Conservation (phyloP, 2,888 invertebrate species). For the Tipula helvola region DNA sequence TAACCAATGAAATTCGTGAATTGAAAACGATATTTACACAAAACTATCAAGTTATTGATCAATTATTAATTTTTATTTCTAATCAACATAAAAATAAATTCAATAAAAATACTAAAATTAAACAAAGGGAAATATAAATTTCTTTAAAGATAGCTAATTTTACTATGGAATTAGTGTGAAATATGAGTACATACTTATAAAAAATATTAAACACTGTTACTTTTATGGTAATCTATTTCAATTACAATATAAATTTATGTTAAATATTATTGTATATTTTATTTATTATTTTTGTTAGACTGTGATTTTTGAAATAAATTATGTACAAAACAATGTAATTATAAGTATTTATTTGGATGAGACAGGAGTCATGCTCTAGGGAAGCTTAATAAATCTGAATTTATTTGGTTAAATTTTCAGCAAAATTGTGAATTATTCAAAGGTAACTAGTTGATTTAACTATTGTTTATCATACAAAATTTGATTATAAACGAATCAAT, state of each 20-base stretch:
- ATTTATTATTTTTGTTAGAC: not conserved
- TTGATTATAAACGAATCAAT: too few species aligned
- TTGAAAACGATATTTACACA: conserved; percentile 42
- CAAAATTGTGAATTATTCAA: too few species aligned
- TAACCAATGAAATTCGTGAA: conserved; percentile 56
- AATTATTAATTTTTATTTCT: conserved; percentile 20
- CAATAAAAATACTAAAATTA: not conserved
- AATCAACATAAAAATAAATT: not conserved
- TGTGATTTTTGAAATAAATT: not conserved
- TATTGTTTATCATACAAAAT: too few species aligned
- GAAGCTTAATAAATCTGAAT: too few species aligned
- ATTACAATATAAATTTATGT: not conserved
- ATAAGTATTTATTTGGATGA: not conserved
- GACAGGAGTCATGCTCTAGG: not conserved
- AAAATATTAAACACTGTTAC: too few species aligned
- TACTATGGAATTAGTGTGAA: not conserved
- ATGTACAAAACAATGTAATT: not conserved
- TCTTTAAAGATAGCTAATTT: not conserved
- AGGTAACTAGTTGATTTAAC: too few species aligned
- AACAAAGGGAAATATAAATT: not conserved
- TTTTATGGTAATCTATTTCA: not conserved
- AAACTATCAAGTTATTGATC: conserved; percentile 37
- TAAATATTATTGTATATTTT: not conserved
- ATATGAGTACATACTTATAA: not conserved
- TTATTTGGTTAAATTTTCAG: too few species aligned